These are phyloP conservation scores for Notolepis coatsorum DNA, from an alignment of 2,797 vertebrate species.

Conservation along the genomic window DNA sequence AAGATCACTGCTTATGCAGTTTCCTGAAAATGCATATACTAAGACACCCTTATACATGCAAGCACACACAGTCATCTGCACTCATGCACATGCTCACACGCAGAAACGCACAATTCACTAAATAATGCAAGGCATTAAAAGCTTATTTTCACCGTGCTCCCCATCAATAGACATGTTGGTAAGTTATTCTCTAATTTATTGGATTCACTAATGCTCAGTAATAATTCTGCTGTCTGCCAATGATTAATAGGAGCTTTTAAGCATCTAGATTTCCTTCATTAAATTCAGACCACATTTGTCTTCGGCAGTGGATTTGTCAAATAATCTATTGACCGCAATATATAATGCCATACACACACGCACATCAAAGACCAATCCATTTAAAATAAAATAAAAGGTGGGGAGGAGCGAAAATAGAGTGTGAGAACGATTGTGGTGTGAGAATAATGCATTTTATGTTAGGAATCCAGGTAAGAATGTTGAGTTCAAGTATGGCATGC, in stretches of 20 bases:
- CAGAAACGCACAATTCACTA: conserved; percentile 6
- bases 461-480: conserved; percentile 9
- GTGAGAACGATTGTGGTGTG: conserved; percentile 10
- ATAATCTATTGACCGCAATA: conserved; percentile 63
- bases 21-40: too few species aligned
- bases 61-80: too few species aligned
- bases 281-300: conserved; percentile 62
- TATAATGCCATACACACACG: conserved; percentile 41
- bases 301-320: conserved; percentile 61
- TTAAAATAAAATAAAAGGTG: conserved; percentile 40
- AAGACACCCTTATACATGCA: too few species aligned
- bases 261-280: conserved; percentile 66
- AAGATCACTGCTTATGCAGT: too few species aligned
- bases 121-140: conserved; percentile 51
- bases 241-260: conserved; percentile 72
- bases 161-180: conserved; percentile 65
- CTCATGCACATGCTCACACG: conserved; percentile 2
- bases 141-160: conserved; percentile 42
- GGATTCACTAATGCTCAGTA: conserved; percentile 59
- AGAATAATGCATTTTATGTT: conserved; percentile 18
- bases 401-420: neutral
- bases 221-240: conserved; percentile 63
- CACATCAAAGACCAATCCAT: conserved; percentile 60
- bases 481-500: neutral
- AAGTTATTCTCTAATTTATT: conserved; percentile 69